phyloP scores from a whole-genome alignment of 2,797 vertebrate species.

The Tenualosa thibaudeaui region DNA sequence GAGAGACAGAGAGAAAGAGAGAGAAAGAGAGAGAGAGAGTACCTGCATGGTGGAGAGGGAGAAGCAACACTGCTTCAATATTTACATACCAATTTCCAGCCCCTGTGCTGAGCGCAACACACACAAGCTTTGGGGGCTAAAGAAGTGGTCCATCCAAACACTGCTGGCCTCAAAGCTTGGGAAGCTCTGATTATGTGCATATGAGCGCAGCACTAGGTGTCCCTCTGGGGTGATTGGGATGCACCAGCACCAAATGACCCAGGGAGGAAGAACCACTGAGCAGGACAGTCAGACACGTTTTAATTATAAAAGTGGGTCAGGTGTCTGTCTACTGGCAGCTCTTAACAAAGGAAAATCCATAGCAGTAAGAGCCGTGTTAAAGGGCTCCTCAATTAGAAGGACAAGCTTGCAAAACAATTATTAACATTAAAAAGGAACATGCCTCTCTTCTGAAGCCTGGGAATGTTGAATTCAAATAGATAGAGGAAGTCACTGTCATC shows the following conservation, averaged over 20 bases:
- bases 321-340: conserved; percentile 1
- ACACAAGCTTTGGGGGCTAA: not conserved
- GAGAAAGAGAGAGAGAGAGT: not conserved
- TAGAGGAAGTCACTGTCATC: not conserved
- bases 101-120: not conserved
- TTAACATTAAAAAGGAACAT: not conserved
- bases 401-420: not conserved
- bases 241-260: not conserved
- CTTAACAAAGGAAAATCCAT: conserved; percentile 6
- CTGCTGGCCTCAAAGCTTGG: not conserved
- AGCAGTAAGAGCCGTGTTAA: not conserved
- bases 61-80: not conserved
- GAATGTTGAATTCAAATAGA: not conserved
- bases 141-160: not conserved
- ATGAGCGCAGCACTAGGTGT: not conserved
- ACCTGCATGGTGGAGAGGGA: not conserved
- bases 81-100: not conserved
- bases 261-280: not conserved
- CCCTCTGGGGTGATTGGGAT: not conserved
- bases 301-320: not conserved
- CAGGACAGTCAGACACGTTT: not conserved
- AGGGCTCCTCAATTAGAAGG: not conserved
- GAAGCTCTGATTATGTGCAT: not conserved
- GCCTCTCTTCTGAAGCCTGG: not conserved
- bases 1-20: not conserved